Conservation (phyloP, 2,797 vertebrate species). For the Pelodytes ibericus region DNA sequence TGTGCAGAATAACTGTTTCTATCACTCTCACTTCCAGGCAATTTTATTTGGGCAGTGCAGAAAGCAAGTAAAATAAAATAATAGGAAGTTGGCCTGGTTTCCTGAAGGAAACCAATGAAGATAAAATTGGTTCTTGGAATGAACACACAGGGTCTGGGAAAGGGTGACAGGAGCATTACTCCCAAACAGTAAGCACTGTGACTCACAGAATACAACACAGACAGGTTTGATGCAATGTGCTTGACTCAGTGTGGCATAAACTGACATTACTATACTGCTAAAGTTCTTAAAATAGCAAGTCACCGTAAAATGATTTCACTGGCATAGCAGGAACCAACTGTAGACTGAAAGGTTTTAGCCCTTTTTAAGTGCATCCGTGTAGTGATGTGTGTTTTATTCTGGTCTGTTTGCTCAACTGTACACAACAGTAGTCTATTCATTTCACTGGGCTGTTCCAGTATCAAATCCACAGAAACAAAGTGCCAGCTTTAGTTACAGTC, state of each 20-base stretch:
- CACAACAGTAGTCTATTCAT: constrained; percentile 61
- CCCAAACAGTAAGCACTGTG: constrained; percentile 73
- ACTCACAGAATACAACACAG: constrained; percentile 73
- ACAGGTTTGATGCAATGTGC: constrained; percentile 64
- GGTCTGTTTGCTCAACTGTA: constrained; percentile 46
- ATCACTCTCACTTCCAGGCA: constrained; percentile 73
- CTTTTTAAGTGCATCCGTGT: constrained; percentile 61
- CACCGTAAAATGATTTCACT: constrained; percentile 62
- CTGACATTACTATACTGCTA: constrained; percentile 64
- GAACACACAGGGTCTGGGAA: constrained; percentile 74
- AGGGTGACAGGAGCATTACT: constrained; percentile 73
- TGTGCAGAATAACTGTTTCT: constrained; percentile 66
- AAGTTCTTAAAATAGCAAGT: constrained; percentile 64
- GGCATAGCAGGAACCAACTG: constrained; percentile 65
- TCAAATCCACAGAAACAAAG: constrained; percentile 1
- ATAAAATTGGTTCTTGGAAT: constrained; percentile 79
- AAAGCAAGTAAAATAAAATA: constrained; percentile 80
- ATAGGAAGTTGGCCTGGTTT: constrained; percentile 80
- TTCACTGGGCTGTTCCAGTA: constrained; percentile 17
- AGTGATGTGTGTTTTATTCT: constrained; percentile 41
- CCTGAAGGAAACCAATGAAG: constrained; percentile 78
- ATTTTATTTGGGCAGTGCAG: constrained; percentile 71
- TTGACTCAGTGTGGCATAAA: constrained; percentile 65
- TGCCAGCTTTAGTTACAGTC: constrained; percentile 2
- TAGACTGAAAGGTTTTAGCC: constrained; percentile 56